Evolutionary conservation across 2,888 invertebrate genomes (phyloP), one percentile per base, ranked within the genome.

Genomic region (Abrostola tripartita): DNA sequence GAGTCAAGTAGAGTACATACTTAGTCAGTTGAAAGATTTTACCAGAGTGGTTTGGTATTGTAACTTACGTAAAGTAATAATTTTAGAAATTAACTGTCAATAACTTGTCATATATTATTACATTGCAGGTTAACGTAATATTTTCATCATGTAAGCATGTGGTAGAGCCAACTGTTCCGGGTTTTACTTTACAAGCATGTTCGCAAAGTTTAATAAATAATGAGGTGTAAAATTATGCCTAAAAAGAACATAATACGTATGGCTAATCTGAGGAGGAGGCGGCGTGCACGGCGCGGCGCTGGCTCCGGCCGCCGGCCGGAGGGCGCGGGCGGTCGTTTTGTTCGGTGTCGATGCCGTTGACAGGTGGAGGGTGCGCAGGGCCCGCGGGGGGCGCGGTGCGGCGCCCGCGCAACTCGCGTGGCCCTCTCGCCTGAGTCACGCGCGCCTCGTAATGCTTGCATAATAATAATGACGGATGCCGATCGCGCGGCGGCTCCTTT

Each of bases 391-490:
- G 81, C 81, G 83, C 82, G 78, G 83, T 80, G 81, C 86, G 89
- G 91, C 91, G 92, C 92, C 92, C 92, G 92, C 91, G 91, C 90
- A 85, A 79, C 92, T 92, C 93, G 93, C 94, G 94, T 93, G 93
- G 92, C 92, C 91, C 91, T 92, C 93, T 91, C 92, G 93, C 91
- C 89, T 88, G 92, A 94, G 92, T 94, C 94, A 94, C 94, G 94
- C 93, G 93, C 94, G 92, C 91, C 92, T 91, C 90, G 93, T 94
- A 94, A 94, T 94, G 94, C 94, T 94, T 94, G 94, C 94, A 94
- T 94, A 94, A 94, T 94, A 94, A 94, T 94, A 94, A 94, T 94
- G 94, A 94, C 94, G 94, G 94, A 94, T 94, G 94, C 94, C 94
- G 94, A 94, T 94, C 94, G 94, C 94, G 93, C 92, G 90, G 93